These are phyloP conservation scores for Caerostris extrusa DNA, from an alignment of 1,140 invertebrate species.

Conservation along the genomic window DNA sequence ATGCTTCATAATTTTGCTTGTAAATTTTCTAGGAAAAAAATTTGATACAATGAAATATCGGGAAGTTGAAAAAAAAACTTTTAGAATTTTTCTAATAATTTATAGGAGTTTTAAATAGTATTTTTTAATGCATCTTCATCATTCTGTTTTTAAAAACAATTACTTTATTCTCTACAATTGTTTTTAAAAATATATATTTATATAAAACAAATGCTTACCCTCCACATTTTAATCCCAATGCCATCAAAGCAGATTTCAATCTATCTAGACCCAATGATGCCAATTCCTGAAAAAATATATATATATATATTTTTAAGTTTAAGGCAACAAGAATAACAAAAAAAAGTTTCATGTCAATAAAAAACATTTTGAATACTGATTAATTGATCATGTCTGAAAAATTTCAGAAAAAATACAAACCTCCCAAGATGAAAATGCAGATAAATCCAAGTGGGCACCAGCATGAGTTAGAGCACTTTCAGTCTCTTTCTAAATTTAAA, in stretches of 20 bases:
- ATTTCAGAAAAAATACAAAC: conserved; percentile 31
- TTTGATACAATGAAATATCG: too few relatives aligned
- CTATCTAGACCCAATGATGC: conserved; percentile 97
- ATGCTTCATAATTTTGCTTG: too few relatives aligned
- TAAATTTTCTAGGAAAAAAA: too few relatives aligned
- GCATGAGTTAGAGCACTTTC: conserved; percentile 94
- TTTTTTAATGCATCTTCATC: not conserved
- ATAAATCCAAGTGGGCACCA: conserved; percentile 97
- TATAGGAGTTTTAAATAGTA: not conserved
- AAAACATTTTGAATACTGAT: not conserved
- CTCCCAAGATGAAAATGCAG: conserved; percentile 97
- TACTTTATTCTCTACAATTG: too few relatives aligned
- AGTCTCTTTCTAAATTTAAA: conserved; percentile 90
- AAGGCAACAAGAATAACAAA: too few relatives aligned
- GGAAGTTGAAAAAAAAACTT: too few relatives aligned
- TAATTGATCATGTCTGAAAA: not conserved
- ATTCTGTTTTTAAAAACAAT: not conserved
- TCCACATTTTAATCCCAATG: conserved; percentile 98
- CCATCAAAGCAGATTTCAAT: conserved; percentile 98
- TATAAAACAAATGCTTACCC: conserved; percentile 84
- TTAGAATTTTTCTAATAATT: too few relatives aligned
- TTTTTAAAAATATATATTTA: too few relatives aligned
- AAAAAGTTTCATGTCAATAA: not conserved
- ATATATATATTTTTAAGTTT: too few relatives aligned
- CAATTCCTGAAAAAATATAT: conserved; percentile 85